A percentile compares a stretch with the other conserved stretches of the same genome.
Conservation (phyloP, 2,797 vertebrate genomes). For the Novumbra hubbsi region DNA sequence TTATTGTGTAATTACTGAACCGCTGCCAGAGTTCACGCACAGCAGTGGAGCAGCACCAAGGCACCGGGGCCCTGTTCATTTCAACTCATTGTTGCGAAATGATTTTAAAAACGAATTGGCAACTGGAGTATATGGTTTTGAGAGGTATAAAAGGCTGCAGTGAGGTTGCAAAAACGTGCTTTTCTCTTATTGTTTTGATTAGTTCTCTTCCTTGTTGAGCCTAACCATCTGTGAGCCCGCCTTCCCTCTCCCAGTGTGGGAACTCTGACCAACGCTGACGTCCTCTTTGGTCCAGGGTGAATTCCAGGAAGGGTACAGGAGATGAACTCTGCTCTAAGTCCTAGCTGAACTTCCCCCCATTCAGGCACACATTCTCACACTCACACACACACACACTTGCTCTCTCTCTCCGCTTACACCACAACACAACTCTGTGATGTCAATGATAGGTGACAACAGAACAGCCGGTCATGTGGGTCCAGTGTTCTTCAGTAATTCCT, state of each 20-base stretch:
- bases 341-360: constrained; percentile 54
- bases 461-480: too few species aligned
- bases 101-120: background rate
- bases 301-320: constrained; percentile 60
- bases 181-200: too few species aligned
- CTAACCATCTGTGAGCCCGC: too few species aligned
- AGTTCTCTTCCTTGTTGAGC: too few species aligned
- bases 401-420: too few species aligned
- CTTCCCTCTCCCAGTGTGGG: constrained; percentile 21
- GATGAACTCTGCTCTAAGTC: constrained; percentile 50
- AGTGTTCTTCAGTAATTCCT: too few species aligned
- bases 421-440: too few species aligned
- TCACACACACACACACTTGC: background rate
- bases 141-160: too few species aligned
- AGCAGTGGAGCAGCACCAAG: background rate
- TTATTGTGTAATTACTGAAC: background rate
- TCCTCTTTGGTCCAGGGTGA: constrained; percentile 24
- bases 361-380: constrained; percentile 29
- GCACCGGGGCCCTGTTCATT: background rate
- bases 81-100: background rate
- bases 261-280: constrained; percentile 11
- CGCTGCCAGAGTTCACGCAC: background rate
- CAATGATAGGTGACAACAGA: too few species aligned
- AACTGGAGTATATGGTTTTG: too few species aligned
- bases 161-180: too few species aligned